Evolutionary conservation across 2,888 invertebrate genomes (phyloP).

Genomic region (Netelia virgata): DNA sequence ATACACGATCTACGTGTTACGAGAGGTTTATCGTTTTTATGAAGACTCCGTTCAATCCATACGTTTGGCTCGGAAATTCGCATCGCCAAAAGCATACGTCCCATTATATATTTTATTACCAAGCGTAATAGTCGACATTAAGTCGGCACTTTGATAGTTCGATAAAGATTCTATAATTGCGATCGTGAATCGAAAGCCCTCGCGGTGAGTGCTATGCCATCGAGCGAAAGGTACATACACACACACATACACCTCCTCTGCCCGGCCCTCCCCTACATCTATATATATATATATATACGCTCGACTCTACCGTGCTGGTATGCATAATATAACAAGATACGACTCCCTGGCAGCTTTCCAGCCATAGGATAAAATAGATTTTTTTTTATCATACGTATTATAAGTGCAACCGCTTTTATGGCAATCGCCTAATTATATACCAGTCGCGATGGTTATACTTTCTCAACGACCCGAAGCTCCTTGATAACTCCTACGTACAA

Average conservation of each 20-base stretch:
- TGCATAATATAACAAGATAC: constrained; percentile 52
- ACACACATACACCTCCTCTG: not conserved
- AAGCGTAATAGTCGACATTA: constrained; percentile 44
- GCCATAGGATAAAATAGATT: constrained; percentile 52
- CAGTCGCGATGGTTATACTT: constrained; percentile 19
- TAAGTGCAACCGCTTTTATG: constrained; percentile 29
- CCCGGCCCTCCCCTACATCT: not conserved
- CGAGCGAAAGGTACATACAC: constrained; percentile 20
- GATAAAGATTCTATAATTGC: constrained; percentile 67
- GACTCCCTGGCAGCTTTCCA: constrained; percentile 59
- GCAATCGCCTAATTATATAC: constrained; percentile 29
- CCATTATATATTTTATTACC: not conserved
- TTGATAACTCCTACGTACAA: constrained; percentile 35
- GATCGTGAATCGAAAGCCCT: constrained; percentile 55
- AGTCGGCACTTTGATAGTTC: constrained; percentile 53
- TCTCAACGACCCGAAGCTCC: constrained; percentile 38
- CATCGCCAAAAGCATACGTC: constrained; percentile 20
- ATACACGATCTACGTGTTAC: not conserved
- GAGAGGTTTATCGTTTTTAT: constrained; percentile 13
- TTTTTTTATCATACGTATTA: constrained; percentile 38
- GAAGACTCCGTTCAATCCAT: not conserved
- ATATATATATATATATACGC: constrained; percentile 23
- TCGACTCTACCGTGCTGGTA: constrained; percentile 7
- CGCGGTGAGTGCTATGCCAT: constrained; percentile 14
- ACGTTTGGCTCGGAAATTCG: no score